Conservation (phyloP, 2,797 vertebrate genomes). For the Pseudochaenichthys georgianus region DNA sequence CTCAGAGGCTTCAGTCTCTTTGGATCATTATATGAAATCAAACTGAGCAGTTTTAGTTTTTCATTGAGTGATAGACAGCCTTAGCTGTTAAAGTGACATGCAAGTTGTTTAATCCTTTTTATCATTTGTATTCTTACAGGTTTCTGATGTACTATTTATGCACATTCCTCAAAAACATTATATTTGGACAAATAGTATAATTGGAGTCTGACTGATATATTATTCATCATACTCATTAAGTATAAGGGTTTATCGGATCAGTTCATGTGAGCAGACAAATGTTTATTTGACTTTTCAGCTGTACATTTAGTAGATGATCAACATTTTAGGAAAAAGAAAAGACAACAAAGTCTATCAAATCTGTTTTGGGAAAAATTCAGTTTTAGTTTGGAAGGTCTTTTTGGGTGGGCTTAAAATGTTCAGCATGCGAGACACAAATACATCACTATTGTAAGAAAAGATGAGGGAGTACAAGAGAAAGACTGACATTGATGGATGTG, state of each 20-base stretch:
- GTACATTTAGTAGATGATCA: not conserved
- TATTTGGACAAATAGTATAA: not conserved
- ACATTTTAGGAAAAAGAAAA: not conserved
- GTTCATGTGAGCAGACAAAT: not conserved
- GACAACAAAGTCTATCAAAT: not conserved
- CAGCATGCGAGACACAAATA: not conserved
- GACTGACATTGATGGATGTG: not conserved
- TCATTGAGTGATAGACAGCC: not conserved
- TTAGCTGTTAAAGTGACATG: not conserved
- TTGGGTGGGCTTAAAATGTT: not conserved
- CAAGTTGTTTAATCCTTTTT: not conserved
- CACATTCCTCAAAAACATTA: not conserved
- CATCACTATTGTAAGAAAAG: not conserved
- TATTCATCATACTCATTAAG: not conserved
- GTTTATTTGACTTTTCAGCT: not conserved
- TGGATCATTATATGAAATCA: not conserved
- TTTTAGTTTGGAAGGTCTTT: not conserved
- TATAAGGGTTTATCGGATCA: not conserved
- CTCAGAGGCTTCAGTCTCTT: not conserved
- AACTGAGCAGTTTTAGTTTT: not conserved
- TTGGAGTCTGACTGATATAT: not conserved
- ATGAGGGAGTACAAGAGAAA: not conserved
- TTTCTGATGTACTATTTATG: not conserved
- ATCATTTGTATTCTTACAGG: not conserved
- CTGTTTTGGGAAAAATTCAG: not conserved